Evolutionary conservation across 2,888 invertebrate species (phyloP), one percentile per base, ranked within the genome.

Genomic region (Drosophila pseudotakahashii): DNA sequence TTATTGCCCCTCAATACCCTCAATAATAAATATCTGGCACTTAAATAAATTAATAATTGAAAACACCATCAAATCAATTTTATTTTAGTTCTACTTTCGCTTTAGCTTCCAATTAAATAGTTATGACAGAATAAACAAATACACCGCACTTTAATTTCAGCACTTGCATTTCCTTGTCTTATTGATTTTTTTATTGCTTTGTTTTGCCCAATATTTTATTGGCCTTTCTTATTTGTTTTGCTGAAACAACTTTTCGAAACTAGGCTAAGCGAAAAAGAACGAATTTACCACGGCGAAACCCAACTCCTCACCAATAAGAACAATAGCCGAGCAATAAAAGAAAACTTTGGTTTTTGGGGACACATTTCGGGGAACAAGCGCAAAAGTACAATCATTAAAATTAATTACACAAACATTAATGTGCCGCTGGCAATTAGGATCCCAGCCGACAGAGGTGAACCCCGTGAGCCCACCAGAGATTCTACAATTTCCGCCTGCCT

Each of bases 391-490:
- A 66, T 72, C 84, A 87, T 85, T 87, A 87, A 85, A 85, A 84
- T 88, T 88, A 85, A 85, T 85, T 85, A 86, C 84, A 78, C 74
- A 78, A 81, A 72, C 84, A 77, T 76, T 81, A 80, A 79, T 80
- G 76, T 76, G 83, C 87, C 87, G 74, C 60, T 57, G 77, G 88
- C 84, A 83, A 83, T 83, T 77, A 88, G 80, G 75, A 73, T 72
- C 71, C 55, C 39, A 55, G 37, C 54, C 30, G 48, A 44, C 68
- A 55, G 62, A 75, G 82, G 78, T 53, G 52, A 59, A 37, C 55
- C 34, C 37, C 41, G n/a, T n/a, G n/a, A n/a, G 37, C 41, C n/a
- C 16, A 44, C 58, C 67, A 37, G 32, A 45, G 52, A 39, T 67
- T 53, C 53, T 53, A 64, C 67, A 64, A 39, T 67, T 47, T 67